Evolutionary conservation across 2,113 vertebrate species (phyloP).

Genomic region (Callionymus lyra): DNA sequence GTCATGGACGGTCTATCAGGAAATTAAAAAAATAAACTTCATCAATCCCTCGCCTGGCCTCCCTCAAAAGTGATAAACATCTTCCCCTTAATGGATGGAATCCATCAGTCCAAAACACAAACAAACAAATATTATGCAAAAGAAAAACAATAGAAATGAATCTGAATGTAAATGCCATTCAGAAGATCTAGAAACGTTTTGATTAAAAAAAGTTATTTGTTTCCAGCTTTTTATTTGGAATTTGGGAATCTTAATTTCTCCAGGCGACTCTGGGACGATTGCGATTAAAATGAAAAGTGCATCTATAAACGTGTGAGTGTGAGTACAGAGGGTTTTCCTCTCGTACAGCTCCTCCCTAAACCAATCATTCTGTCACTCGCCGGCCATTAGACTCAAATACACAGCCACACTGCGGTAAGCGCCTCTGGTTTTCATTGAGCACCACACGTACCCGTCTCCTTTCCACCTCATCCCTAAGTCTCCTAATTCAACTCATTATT

Average conservation of each 20-base stretch:
- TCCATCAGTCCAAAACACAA: constrained; percentile 9
- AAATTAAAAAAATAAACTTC: constrained; percentile 32
- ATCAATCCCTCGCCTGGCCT: constrained; percentile 11
- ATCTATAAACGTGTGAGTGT: constrained; percentile 11
- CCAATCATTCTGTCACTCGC: background rate
- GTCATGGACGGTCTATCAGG: constrained; percentile 11
- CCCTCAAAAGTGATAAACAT: constrained; percentile 20
- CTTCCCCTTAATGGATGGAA: constrained; percentile 21
- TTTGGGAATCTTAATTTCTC: constrained; percentile 1
- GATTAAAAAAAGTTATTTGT: constrained; percentile 18
- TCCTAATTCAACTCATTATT: constrained; percentile 75
- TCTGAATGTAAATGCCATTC: constrained; percentile 37
- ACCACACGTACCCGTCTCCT: constrained; percentile 36
- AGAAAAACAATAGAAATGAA: constrained; percentile 13
- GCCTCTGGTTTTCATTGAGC: constrained; percentile 71
- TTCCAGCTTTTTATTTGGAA: constrained; percentile 4
- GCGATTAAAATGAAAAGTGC: constrained; percentile 11
- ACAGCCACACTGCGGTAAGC: constrained; percentile 38
- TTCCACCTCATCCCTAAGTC: constrained; percentile 62
- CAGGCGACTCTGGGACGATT: background rate
- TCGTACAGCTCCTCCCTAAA: background rate
- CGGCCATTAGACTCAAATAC: constrained; percentile 6
- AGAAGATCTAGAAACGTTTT: constrained; percentile 1
- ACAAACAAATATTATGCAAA: constrained; percentile 28
- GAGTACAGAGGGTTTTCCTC: background rate